Evolutionary conservation across 37 sponge, comb jelly and placozoan species (phyloP).

Genomic region (Hormiphora californensis): DNA sequence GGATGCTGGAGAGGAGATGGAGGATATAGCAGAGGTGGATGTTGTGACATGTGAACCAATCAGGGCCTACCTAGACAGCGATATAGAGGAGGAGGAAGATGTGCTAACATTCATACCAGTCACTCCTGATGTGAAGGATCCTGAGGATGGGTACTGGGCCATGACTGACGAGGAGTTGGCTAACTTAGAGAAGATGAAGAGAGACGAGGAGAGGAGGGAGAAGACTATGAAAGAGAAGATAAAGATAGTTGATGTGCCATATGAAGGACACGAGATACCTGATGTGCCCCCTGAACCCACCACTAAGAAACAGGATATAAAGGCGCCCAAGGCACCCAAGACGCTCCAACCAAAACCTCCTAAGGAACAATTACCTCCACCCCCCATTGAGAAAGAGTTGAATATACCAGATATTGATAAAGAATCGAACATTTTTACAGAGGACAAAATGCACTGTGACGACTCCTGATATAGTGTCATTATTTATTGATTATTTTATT

Average conservation of each 20-base stretch:
- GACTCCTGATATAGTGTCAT: background rate
- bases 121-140: slow-evolving; percentile 94
- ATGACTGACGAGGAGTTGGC: slow-evolving; percentile 47
- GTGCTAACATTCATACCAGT: slow-evolving; percentile 81
- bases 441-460: background rate
- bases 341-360: background rate
- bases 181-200: slow-evolving; percentile 36
- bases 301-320: background rate
- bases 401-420: slow-evolving; percentile 39
- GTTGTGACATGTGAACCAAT: slow-evolving; percentile 66
- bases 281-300: slow-evolving; percentile 13
- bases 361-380: slow-evolving; percentile 39
- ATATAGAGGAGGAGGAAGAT: slow-evolving; percentile 69
- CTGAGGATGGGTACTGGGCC: slow-evolving; percentile 89
- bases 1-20: slow-evolving; percentile 36
- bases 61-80: slow-evolving; percentile 68
- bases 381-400: slow-evolving; percentile 14
- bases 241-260: slow-evolving; percentile 31
- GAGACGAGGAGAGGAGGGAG: slow-evolving; percentile 4
- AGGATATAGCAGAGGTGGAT: slow-evolving; percentile 57
- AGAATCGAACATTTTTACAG: background rate
- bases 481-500: too few species aligned
- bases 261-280: slow-evolving; percentile 50
- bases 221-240: background rate
- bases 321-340: background rate